A percentile compares a stretch with the other conserved stretches of the same genome.
Conservation (phyloP, 2,113 vertebrate species). For the Panthera leo region DNA sequence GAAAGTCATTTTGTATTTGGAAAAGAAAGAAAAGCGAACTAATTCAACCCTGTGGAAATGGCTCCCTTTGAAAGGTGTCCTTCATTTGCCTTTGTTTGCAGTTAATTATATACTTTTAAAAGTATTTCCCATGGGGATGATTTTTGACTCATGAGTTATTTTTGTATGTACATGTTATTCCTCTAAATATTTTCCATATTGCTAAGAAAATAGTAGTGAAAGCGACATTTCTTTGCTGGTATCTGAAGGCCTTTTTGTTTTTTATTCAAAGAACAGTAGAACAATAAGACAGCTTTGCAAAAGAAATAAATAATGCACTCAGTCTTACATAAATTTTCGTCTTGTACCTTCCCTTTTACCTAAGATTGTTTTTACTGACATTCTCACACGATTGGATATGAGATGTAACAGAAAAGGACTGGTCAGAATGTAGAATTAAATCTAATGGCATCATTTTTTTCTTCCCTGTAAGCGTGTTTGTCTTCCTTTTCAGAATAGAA, state of each 20-base stretch:
- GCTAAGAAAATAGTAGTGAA: constrained; percentile 54
- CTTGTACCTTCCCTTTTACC: constrained; percentile 11
- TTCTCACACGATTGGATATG: neutral
- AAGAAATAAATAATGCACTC: neutral
- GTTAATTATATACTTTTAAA: constrained; percentile 73
- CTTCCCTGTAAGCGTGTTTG: neutral
- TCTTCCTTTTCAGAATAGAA: constrained; percentile 20
- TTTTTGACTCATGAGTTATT: constrained; percentile 68
- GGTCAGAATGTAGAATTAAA: neutral
- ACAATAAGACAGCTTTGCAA: constrained; percentile 14
- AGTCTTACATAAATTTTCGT: neutral
- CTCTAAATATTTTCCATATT: neutral
- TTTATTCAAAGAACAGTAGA: neutral
- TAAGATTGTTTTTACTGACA: neutral
- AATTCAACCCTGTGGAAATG: constrained; percentile 68
- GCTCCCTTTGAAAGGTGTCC: constrained; percentile 75
- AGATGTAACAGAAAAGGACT: neutral
- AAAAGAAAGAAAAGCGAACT: constrained; percentile 74
- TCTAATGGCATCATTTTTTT: neutral
- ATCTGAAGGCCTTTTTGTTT: neutral
- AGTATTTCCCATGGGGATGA: constrained; percentile 53
- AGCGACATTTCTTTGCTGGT: constrained; percentile 31
- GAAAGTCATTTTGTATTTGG: constrained; percentile 77
- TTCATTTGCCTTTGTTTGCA: constrained; percentile 76
- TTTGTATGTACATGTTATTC: constrained; percentile 51